Conservation (phyloP, 2,888 invertebrate genomes). For the Notodonta ziczac region DNA sequence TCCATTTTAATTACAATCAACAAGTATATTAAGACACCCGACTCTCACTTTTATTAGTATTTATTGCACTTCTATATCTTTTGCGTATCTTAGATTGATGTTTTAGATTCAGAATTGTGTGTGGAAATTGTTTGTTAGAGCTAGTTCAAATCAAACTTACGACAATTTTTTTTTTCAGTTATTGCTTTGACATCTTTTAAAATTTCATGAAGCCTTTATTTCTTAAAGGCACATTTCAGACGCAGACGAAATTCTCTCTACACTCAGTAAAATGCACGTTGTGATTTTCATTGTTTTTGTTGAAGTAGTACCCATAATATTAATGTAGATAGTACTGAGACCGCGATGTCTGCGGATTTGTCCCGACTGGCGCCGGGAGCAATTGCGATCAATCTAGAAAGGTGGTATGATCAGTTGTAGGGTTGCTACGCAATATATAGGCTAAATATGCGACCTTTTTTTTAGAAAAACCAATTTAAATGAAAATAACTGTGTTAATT, state of each 20-base stretch:
- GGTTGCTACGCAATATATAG: background rate
- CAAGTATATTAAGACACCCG: conserved; percentile 18
- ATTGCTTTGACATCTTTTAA: no score
- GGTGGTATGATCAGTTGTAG: conserved; percentile 18
- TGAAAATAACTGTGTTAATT: no score
- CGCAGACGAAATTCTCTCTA: no score
- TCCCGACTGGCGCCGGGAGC: conserved; percentile 23
- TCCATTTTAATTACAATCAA: conserved; percentile 16
- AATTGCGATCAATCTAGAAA: conserved; percentile 42
- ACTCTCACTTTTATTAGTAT: conserved; percentile 9
- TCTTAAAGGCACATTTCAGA: no score
- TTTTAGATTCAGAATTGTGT: background rate
- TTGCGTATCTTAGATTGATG: background rate
- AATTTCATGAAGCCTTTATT: no score
- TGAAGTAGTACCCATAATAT: no score
- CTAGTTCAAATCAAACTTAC: background rate
- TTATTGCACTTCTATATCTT: conserved; percentile 5
- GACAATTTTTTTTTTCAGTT: no score
- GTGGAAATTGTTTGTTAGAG: background rate
- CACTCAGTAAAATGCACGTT: no score
- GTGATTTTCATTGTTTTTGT: no score
- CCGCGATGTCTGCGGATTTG: conserved; percentile 16
- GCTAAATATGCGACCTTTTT: no score
- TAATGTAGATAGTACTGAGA: conserved; percentile 12
- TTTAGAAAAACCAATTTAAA: no score